Evolutionary conservation across 92 coral and sea anemone species (phyloP).

Genomic region (Metridium senile): DNA sequence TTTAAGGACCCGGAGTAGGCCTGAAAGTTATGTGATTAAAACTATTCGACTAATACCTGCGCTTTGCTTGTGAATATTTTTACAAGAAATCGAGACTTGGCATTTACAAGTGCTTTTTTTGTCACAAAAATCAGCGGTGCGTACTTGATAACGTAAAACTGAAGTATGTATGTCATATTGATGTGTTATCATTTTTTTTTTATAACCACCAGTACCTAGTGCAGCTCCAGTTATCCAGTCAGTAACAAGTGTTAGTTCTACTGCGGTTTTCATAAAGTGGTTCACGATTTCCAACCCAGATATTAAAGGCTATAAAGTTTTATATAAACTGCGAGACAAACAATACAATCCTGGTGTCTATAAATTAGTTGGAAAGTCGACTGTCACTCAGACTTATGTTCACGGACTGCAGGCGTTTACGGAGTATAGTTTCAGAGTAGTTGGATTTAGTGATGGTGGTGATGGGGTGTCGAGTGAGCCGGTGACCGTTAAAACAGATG

Average conservation of each 20-base stretch:
- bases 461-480: conserved; percentile 63
- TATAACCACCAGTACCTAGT: background rate
- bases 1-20: too few species aligned
- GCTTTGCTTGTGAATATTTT: too few species aligned
- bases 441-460: conserved; percentile 60
- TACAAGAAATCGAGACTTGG: too few species aligned
- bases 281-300: conserved; percentile 6
- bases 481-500: conserved; percentile 59
- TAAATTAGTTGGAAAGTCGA: conserved; percentile 15
- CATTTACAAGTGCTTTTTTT: too few species aligned
- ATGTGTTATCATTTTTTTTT: too few species aligned
- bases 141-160: too few species aligned
- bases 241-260: conserved; percentile 42
- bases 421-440: conserved; percentile 50
- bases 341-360: conserved; percentile 11
- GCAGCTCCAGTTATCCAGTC: conserved; percentile 22
- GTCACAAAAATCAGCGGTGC: too few species aligned
- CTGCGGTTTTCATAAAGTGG: conserved; percentile 42
- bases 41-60: too few species aligned
- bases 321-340: conserved; percentile 30
- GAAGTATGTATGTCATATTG: too few species aligned
- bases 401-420: conserved; percentile 45
- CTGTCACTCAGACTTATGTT: background rate
- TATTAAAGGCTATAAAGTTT: conserved; percentile 31
- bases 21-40: too few species aligned